Base-by-base conservation (phyloP, 2,113 vertebrate genomes). In the Rhodinocichla rosea region DNA sequence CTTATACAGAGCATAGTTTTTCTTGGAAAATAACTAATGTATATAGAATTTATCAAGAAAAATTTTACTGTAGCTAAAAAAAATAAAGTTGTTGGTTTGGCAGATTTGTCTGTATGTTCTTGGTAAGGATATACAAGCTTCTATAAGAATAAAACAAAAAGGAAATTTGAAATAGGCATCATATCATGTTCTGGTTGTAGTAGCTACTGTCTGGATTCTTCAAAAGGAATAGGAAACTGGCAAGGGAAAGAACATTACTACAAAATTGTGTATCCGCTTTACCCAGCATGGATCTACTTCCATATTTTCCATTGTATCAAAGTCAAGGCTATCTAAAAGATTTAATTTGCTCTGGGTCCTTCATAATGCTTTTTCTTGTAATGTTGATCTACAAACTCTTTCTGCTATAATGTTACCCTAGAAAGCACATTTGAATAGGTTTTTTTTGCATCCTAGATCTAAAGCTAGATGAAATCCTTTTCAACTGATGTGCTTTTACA, bases 361-460 rank as follows among this genome's bases (percentile, higher is more conserved):
- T 90, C 60, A 64, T 94, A 95, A 75, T 88, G 60, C 52, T 79
- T 94, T 97, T 91, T 97, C 56, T 92, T 74, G 69, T 94, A 92
- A 89, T 57, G 75, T 83, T 89, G 89, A 95, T 87, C 50, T 96
- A 45, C 32, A 85, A 91, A 80, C 82, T 57, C 47, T 89, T 94
- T 95, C 94, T 97, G 77, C 33, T 56, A 60, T 95, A 88, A 65
- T 55, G 20, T 88, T 87, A 63, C 84, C 55, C 47, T 90, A 42
- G 57, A 84, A 90, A 87, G 63, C 45, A 20, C 23, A 24, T 77
- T 94, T 68, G 77, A 92, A 57, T 83, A 39, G 33, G 3, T 8
- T 13, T 81, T 81, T 80, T 87, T 89, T 91, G 33, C 47, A 82
- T 88, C 70, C 27, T 80, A 49, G 33, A 76, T 40, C 53, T 89